Conservation (phyloP, 1,140 invertebrate species). For the Babylonia areolata region DNA sequence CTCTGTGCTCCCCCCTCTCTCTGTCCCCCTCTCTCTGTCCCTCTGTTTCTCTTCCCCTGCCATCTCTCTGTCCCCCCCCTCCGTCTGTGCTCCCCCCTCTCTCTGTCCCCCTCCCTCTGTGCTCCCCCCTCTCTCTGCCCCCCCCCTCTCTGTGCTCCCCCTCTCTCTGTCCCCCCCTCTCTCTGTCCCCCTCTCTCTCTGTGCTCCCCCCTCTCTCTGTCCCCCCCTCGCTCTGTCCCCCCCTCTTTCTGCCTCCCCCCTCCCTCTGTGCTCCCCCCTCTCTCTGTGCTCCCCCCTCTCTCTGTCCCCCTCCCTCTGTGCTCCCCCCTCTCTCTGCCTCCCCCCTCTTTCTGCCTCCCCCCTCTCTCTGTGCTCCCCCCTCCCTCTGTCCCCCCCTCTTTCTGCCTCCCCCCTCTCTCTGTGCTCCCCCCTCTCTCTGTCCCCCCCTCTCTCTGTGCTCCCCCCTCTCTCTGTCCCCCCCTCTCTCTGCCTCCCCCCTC, state of each 20-base stretch:
- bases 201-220: neutral
- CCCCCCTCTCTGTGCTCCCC: neutral
- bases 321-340: neutral
- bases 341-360: neutral
- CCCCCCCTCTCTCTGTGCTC: no score
- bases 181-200: conserved; percentile 22
- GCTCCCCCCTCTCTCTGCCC: neutral
- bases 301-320: neutral
- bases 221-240: neutral
- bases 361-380: no score
- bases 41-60: neutral
- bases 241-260: neutral
- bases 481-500: no score
- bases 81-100: neutral
- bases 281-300: neutral
- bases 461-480: no score
- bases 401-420: no score
- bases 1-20: neutral
- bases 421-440: no score
- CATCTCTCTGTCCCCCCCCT: no score
- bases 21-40: neutral
- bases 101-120: neutral
- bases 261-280: neutral
- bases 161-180: neutral
- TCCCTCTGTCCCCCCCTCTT: neutral